Percentiles rank a stretch among this genome's conserved stretches.
phyloP scores from a whole-genome alignment of 2,888 invertebrate species.

The Epinotia brunnichana region DNA sequence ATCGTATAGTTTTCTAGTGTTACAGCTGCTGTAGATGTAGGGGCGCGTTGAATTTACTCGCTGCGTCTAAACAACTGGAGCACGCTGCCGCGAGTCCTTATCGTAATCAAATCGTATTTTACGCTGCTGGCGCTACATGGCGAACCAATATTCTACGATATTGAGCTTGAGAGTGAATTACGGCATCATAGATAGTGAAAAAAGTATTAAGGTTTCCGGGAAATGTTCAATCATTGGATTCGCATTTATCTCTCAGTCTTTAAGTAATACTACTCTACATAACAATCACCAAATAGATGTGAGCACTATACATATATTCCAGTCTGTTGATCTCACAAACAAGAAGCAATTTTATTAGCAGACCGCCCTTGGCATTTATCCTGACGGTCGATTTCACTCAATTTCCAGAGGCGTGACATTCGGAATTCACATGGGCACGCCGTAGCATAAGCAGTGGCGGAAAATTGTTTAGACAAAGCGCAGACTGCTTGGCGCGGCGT shows the following conservation, averaged over 20 bases:
- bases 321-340: background rate
- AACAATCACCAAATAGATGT: too few species aligned
- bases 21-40: slow-evolving; percentile 16
- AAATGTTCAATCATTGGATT: slow-evolving; percentile 4
- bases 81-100: slow-evolving; percentile 54
- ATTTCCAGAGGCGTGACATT: slow-evolving; percentile 15
- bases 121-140: slow-evolving; percentile 68
- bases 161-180: slow-evolving; percentile 36
- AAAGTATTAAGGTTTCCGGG: slow-evolving; percentile 14
- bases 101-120: slow-evolving; percentile 73
- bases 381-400: slow-evolving; percentile 17
- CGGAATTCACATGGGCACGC: slow-evolving; percentile 64
- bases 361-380: background rate
- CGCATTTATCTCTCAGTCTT: background rate
- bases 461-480: slow-evolving; percentile 74
- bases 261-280: background rate
- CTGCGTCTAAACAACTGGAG: slow-evolving; percentile 36
- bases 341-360: background rate
- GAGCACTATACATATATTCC: background rate
- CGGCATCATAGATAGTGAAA: slow-evolving; percentile 23
- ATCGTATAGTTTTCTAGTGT: slow-evolving; percentile 21
- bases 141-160: slow-evolving; percentile 56
- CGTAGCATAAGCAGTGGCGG: slow-evolving; percentile 74
- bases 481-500: slow-evolving; percentile 52
- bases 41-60: slow-evolving; percentile 34